Conservation (phyloP, 2,113 vertebrate species). For the Pterocles gutturalis region DNA sequence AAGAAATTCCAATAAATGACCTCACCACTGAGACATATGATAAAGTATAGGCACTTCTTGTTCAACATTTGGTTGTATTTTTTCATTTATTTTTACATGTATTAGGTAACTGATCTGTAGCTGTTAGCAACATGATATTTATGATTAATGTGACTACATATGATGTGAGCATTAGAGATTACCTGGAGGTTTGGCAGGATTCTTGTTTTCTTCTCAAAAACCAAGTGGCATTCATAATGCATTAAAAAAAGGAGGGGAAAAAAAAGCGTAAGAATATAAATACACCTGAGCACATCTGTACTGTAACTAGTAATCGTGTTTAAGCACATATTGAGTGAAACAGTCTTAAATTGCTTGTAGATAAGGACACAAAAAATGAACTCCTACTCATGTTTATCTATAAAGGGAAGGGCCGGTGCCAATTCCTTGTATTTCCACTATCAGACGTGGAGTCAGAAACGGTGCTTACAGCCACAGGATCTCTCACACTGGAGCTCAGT, state of each 20-base stretch:
- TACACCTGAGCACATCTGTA: not conserved
- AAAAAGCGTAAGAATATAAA: not conserved
- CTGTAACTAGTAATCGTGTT: not conserved
- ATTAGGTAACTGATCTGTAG: not conserved
- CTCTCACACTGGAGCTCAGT: not conserved
- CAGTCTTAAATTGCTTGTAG: not conserved
- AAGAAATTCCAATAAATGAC: not conserved
- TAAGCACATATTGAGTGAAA: not conserved
- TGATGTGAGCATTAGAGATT: not conserved
- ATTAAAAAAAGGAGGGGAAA: accelerated
- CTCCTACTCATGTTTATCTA: not conserved
- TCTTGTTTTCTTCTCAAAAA: not conserved
- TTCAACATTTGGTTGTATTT: not conserved
- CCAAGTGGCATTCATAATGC: not conserved
- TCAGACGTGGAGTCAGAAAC: not conserved
- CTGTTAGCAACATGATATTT: not conserved
- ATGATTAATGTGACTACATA: not conserved
- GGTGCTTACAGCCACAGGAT: not conserved
- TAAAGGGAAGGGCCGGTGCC: not conserved
- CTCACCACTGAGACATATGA: not conserved
- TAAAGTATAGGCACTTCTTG: not conserved
- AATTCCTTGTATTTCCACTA: not conserved
- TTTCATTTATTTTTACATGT: not conserved
- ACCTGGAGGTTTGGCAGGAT: not conserved
- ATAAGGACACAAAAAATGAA: not conserved